phyloP scores from a whole-genome alignment of 1,140 invertebrate genomes.

The Temnothorax nylanderi region DNA sequence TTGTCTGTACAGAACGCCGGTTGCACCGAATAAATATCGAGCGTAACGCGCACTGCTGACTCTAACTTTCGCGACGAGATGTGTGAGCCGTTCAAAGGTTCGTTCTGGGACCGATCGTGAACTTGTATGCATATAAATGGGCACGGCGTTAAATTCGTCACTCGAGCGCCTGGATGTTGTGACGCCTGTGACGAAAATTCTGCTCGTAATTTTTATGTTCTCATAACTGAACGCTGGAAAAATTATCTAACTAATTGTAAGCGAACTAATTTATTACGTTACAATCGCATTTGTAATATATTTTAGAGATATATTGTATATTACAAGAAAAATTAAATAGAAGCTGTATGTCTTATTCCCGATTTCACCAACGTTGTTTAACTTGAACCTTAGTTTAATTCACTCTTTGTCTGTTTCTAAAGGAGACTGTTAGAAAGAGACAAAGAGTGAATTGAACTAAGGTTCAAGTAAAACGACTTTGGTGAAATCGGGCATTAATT shows the following conservation, averaged over 20 bases:
- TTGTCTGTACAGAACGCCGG: constrained; percentile 8
- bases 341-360: no score
- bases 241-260: neutral
- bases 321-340: no score
- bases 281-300: neutral
- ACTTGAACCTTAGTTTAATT: no score
- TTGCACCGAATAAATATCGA: constrained; percentile 52
- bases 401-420: no score
- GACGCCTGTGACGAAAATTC: neutral
- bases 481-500: no score
- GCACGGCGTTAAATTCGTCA: neutral
- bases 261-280: neutral
- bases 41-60: neutral
- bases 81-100: constrained; percentile 20
- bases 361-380: no score
- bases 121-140: constrained; percentile 29
- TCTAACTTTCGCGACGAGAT: constrained; percentile 31
- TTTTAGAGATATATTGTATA: no score
- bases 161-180: neutral
- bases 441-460: no score
- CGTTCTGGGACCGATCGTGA: constrained; percentile 47
- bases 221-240: neutral
- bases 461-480: no score
- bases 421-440: no score
- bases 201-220: neutral